phyloP scores from a whole-genome alignment of 2,888 invertebrate species.

The Drosophila limbata region DNA sequence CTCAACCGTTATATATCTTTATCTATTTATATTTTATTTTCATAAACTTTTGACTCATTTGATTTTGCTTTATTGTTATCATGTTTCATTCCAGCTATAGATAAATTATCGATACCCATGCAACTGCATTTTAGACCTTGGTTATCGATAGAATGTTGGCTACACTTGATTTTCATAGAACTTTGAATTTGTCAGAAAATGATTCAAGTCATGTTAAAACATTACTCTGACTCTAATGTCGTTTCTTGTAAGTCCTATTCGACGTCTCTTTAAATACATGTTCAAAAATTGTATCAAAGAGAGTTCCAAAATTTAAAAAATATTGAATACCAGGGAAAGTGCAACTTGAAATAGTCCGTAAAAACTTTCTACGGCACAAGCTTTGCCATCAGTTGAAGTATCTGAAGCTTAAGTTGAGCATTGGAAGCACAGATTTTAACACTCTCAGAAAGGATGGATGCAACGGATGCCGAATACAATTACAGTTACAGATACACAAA shows the following conservation, averaged over 20 bases:
- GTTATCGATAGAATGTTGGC: too few relatives aligned
- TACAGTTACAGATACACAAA: neutral
- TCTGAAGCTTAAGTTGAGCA: slow-evolving; percentile 4
- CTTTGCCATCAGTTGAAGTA: neutral
- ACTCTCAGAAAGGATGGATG: neutral
- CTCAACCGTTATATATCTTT: too few relatives aligned
- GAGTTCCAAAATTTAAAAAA: neutral
- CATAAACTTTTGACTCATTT: too few relatives aligned
- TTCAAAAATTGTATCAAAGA: neutral
- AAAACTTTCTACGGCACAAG: neutral
- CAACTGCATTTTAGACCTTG: too few relatives aligned
- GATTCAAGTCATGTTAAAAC: too few relatives aligned
- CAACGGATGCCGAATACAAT: neutral
- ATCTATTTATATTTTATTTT: too few relatives aligned
- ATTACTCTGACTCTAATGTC: too few relatives aligned
- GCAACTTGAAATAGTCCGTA: neutral
- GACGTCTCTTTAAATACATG: neutral
- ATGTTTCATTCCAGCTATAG: too few relatives aligned
- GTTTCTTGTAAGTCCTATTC: too few relatives aligned
- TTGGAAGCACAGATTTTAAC: slow-evolving; percentile 17
- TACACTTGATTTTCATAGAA: neutral
- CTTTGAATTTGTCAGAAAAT: neutral
- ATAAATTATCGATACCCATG: too few relatives aligned
- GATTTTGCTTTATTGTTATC: too few relatives aligned
- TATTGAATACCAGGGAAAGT: neutral